phyloP scores from a whole-genome alignment of 1,140 invertebrate genomes.

The Neodiprion lecontei region DNA sequence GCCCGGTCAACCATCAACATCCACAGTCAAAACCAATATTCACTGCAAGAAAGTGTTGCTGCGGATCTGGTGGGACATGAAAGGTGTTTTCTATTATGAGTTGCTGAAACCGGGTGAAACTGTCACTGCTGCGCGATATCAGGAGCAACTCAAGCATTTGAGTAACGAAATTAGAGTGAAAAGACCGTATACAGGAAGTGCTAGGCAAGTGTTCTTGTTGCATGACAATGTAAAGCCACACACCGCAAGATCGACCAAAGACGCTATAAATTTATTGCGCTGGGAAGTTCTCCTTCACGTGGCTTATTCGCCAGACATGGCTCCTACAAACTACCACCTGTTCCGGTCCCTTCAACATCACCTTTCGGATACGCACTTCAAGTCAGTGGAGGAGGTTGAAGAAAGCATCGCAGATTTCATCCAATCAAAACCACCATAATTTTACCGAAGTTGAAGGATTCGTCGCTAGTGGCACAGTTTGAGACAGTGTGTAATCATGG shows the following conservation, averaged over 20 bases:
- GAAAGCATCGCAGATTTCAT: conserved; percentile 11
- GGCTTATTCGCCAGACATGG: conserved; percentile 1
- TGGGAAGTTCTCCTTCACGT: background rate
- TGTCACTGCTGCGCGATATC: conserved; percentile 16
- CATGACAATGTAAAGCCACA: conserved; percentile 3
- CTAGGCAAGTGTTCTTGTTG: background rate
- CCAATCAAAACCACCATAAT: background rate
- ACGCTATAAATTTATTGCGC: background rate
- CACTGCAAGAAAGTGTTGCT: conserved; percentile 32
- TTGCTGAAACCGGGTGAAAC: conserved; percentile 30
- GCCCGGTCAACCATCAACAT: conserved; percentile 30
- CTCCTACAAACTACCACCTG: no score
- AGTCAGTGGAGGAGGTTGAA: background rate
- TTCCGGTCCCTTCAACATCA: no score
- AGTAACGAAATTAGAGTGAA: background rate
- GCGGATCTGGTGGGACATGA: conserved; percentile 45
- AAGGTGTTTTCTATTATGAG: conserved; percentile 43
- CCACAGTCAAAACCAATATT: conserved; percentile 27
- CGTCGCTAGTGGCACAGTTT: no score
- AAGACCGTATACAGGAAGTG: background rate
- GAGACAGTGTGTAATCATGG: no score
- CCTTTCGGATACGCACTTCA: background rate
- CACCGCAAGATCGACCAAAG: background rate
- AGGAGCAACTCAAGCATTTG: conserved; percentile 3
- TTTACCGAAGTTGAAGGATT: background rate